Evolutionary conservation across 2,113 vertebrate genomes (phyloP).

Genomic region (Bufo gargarizans): DNA sequence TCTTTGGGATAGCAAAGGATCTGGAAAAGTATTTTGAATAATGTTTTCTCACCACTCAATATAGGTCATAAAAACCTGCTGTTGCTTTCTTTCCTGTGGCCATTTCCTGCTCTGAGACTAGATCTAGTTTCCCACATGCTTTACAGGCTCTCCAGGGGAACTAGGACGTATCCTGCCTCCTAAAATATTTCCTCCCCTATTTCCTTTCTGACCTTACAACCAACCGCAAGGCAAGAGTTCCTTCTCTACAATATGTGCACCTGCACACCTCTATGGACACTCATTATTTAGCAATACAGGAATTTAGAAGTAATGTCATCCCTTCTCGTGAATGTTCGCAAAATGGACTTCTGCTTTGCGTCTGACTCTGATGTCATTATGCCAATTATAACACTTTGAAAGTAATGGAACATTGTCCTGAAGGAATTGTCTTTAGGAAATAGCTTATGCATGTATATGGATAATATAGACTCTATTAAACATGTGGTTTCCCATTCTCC

Average conservation of each 20-base stretch:
- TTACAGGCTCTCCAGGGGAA: constrained; percentile 48
- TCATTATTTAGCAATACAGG: constrained; percentile 30
- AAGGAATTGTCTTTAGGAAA: constrained; percentile 48
- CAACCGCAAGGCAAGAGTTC: constrained; percentile 47
- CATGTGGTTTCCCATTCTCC: constrained; percentile 29
- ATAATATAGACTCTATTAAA: constrained; percentile 25
- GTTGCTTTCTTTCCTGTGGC: constrained; percentile 50
- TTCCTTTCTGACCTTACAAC: constrained; percentile 50
- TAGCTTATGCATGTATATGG: constrained; percentile 33
- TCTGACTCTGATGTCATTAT: constrained; percentile 47
- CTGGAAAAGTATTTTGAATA: constrained; percentile 37
- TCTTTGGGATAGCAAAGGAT: constrained; percentile 26
- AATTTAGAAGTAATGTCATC: constrained; percentile 14
- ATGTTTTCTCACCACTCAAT: constrained; percentile 28
- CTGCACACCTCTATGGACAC: constrained; percentile 41
- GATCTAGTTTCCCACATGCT: constrained; percentile 52
- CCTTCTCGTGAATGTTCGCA: constrained; percentile 11
- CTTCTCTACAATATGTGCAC: constrained; percentile 7
- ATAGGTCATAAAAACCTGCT: constrained; percentile 32
- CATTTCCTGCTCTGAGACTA: constrained; percentile 49
- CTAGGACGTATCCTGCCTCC: constrained; percentile 45
- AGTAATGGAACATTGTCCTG: constrained; percentile 39
- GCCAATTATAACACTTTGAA: constrained; percentile 49
- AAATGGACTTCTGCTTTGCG: constrained; percentile 27
- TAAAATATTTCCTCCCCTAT: constrained; percentile 53